These are phyloP conservation scores for Psophia crepitans DNA, from an alignment of 2,113 vertebrate genomes.

Conservation along the genomic window DNA sequence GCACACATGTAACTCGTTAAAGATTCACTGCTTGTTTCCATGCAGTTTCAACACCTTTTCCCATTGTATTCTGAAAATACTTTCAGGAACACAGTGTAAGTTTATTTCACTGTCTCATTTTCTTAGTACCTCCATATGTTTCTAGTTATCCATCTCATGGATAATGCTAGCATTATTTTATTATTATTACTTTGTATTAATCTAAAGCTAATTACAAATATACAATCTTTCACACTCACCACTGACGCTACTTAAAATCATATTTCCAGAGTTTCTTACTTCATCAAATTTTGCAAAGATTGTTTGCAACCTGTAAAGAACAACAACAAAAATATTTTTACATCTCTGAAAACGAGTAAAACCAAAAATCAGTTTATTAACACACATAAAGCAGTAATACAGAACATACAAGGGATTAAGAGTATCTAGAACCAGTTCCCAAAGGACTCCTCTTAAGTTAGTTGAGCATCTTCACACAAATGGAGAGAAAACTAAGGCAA, in stretches of 20 bases:
- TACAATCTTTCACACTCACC: conserved; percentile 77
- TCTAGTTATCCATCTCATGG: background rate
- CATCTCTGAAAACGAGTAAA: background rate
- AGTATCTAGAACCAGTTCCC: background rate
- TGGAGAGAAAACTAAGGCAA: background rate
- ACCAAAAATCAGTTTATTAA: background rate
- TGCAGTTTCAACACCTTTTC: background rate
- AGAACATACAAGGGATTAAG: background rate
- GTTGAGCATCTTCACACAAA: background rate
- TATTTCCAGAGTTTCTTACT: conserved; percentile 88
- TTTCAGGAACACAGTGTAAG: background rate
- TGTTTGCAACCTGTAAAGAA: conserved; percentile 85
- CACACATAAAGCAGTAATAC: background rate
- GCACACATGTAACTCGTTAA: background rate
- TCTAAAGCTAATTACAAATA: background rate
- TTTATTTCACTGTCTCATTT: background rate
- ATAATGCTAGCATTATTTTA: no score
- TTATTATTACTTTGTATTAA: background rate
- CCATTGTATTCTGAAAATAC: background rate
- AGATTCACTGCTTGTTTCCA: background rate
- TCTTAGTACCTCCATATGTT: background rate
- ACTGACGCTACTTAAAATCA: conserved; percentile 86
- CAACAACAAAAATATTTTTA: background rate
- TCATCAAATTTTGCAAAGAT: conserved; percentile 95
- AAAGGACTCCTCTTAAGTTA: background rate